Conservation (phyloP, 2,888 invertebrate species). For the Rotaria socialis region DNA sequence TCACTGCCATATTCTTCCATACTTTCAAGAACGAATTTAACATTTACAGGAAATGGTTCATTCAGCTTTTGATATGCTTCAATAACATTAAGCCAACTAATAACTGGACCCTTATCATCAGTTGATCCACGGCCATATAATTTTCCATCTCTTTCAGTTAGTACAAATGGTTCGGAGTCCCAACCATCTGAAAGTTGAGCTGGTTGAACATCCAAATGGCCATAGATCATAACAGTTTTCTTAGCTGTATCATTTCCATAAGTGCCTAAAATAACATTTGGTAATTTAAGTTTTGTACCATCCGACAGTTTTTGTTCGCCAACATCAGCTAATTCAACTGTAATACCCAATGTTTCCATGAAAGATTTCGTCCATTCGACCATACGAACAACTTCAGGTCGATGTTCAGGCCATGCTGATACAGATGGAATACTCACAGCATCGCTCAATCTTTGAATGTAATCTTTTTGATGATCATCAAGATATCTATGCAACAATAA, state of each 20-base stretch:
- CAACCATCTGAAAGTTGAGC: slow-evolving; percentile 76
- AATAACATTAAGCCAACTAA: slow-evolving; percentile 89
- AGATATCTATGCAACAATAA: neutral
- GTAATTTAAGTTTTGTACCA: slow-evolving; percentile 72
- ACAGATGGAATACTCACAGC: slow-evolving; percentile 89
- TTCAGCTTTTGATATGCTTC: slow-evolving; percentile 76
- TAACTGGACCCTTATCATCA: slow-evolving; percentile 82
- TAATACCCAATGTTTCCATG: slow-evolving; percentile 64
- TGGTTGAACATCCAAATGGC: slow-evolving; percentile 96
- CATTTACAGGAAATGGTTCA: slow-evolving; percentile 66
- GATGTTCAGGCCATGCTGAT: slow-evolving; percentile 79
- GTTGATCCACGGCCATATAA: slow-evolving; percentile 83
- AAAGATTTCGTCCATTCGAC: slow-evolving; percentile 62
- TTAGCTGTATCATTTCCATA: slow-evolving; percentile 74
- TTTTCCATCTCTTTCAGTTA: slow-evolving; percentile 80
- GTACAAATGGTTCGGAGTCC: slow-evolving; percentile 85
- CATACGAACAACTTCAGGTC: slow-evolving; percentile 78
- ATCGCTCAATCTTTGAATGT: slow-evolving; percentile 73
- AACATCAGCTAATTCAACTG: slow-evolving; percentile 70
- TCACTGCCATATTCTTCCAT: slow-evolving; percentile 97
- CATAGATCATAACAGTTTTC: slow-evolving; percentile 88
- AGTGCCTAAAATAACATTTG: slow-evolving; percentile 75
- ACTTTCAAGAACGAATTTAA: slow-evolving; percentile 88
- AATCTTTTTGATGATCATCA: slow-evolving; percentile 72
- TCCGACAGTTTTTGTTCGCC: slow-evolving; percentile 68